Evolutionary conservation across 2,888 invertebrate genomes (phyloP).

Genomic region (Philopedon plagiatum): DNA sequence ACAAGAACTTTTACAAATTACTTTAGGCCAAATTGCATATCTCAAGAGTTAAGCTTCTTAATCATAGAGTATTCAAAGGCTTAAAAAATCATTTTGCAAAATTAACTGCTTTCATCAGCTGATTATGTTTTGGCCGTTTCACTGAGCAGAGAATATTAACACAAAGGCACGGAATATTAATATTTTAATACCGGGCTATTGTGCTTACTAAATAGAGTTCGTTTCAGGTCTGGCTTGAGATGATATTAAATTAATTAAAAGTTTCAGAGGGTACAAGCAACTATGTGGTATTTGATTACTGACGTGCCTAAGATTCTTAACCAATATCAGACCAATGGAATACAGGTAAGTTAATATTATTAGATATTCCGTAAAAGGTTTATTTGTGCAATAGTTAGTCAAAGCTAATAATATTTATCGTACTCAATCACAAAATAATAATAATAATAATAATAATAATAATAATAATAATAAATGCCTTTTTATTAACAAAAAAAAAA

Average conservation of each 20-base stretch:
- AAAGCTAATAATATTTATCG: too few species aligned
- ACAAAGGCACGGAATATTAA: constrained; percentile 18
- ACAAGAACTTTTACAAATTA: too few species aligned
- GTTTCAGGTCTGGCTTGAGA: constrained; percentile 2
- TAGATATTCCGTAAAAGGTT: too few species aligned
- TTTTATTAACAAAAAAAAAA: too few species aligned
- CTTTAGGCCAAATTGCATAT: neutral
- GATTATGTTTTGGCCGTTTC: constrained; percentile 12
- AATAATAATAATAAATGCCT: too few species aligned
- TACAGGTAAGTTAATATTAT: too few species aligned
- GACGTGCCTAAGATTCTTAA: too few species aligned
- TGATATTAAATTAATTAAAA: constrained; percentile 12
- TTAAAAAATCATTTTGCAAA: neutral
- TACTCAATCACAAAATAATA: too few species aligned
- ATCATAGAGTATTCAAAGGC: neutral
- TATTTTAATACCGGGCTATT: constrained; percentile 16
- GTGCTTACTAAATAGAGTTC: constrained; percentile 3
- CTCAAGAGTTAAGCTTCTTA: neutral
- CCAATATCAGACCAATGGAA: too few species aligned
- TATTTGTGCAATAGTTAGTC: too few species aligned
- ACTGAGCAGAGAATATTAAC: constrained; percentile 11
- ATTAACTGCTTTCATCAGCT: constrained; percentile 20
- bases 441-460: too few species aligned
- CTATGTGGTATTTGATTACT: neutral
- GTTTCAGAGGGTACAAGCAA: neutral